Evolutionary conservation across 2,113 vertebrate species (phyloP), one percentile per base, ranked within the genome.

Genomic region (Carlito syrichta): DNA sequence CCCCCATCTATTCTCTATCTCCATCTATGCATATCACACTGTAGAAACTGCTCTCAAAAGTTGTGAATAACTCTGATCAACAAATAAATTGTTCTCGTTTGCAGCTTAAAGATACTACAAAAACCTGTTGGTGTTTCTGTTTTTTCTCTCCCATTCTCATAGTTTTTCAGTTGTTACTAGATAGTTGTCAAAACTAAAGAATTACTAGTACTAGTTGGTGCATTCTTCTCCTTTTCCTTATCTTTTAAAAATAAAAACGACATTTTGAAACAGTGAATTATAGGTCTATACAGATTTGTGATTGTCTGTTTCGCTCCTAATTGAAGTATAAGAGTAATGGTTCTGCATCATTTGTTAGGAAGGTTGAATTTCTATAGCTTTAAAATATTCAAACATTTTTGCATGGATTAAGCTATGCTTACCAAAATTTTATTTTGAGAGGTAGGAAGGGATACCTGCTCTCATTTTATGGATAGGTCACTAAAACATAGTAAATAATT

Each of bases 231-330:
- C 40, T 84, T 78, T 85, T 78, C 27, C 23, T 32, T 74, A 76
- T 48, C 48, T 97, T 94, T 27, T 96, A 68, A 92, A 52, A 83
- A n/a, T 82, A 77, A 86, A 94, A 96, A 69, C 66, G 25, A 78
- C n/a, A 38, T 78, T 14, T 89, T 87, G 62, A 95, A 91, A 87
- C 13, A 82, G 5, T 94, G 83, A 85, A 76, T 89, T 91, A 78
- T 35, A 91, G 25, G 68, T 95, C 16, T 82, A 11, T 45, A 71
- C 11, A 92, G n/a, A 54, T 92, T 86, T 86, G 10, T 78, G 74
- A 81, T 86, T 96, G 7, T 95, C 1, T 96, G 13, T 96, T 96
- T 89, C 20, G 77, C 13, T 40, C 22, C 30, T 85, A 56, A 79
- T 88, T 92, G 20, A 93, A 91, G 20, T 91, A 79, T 68, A 90